Base-by-base conservation (phyloP, 2,797 vertebrate genomes). In the Lepus townsendii region DNA sequence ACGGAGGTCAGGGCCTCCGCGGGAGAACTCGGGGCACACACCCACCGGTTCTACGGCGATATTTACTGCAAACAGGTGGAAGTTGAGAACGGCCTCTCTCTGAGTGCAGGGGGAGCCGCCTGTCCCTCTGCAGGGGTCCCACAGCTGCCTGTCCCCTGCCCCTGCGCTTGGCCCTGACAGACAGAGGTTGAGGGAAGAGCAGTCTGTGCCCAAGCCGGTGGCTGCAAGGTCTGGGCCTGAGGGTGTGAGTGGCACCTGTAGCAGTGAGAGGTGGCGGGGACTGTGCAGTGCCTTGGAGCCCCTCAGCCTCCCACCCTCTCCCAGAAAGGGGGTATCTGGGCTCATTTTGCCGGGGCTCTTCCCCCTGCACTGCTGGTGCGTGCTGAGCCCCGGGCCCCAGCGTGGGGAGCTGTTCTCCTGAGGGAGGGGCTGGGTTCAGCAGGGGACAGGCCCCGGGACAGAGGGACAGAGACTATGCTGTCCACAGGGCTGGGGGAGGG, bases 41-140 rank as follows among this genome's bases (percentile, higher is more conserved):
- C 3, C 16, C 3, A 6, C 26, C 24, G 2, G 0, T 19, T n/a
- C 66, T n/a, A 16, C 9, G 16, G 30, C 4, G 14, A n/a, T 66
- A 14, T 30, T 30, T 30, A 16, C 65, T 14, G 2, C n/a, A 42
- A 42, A 42, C 42, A 42, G 42, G 42, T 42, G 42, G 42, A 9
- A 42, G 42, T 9, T 42, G 42, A 5, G 30, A 7, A 66, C 38
- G 35, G 69, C 69, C 69, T 71, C 69, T 11, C 35, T 35, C 35
- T 35, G 35, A 1, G 19, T 38, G 32, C 5, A 9, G 72, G 42
- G 72, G 42, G 24, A 50, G 13, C 38, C 26, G 24, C 8, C 38
- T 63, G 32, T 22, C 62, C 62, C 17, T 24, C 22, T 7, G 62
- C 7, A 24, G 22, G 17, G 7, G 7, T 20, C 17, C 22, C 20